Evolutionary conservation across 2,888 invertebrate genomes (phyloP).

Genomic region (Ctenicera cuprea): DNA sequence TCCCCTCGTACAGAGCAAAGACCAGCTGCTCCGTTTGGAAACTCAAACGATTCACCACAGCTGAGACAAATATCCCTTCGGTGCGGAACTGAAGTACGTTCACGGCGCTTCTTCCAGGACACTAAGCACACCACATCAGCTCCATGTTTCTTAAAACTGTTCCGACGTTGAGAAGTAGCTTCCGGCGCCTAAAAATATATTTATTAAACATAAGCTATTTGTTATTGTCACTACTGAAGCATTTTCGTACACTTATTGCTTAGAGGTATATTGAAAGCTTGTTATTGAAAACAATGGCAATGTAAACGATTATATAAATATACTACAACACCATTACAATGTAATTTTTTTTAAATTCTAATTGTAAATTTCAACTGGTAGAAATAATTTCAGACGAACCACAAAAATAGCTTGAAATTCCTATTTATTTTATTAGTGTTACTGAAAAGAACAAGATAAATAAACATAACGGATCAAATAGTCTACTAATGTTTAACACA

Average conservation of each 20-base stretch:
- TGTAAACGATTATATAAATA: no score
- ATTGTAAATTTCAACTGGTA: no score
- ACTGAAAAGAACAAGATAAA: no score
- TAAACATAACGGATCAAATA: no score
- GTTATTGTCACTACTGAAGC: no score
- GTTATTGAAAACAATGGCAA: no score
- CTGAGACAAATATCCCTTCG: slow-evolving; percentile 64
- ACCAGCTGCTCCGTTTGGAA: slow-evolving; percentile 52
- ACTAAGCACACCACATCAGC: slow-evolving; percentile 65
- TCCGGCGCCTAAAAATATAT: slow-evolving; percentile 48
- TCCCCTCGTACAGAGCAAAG: slow-evolving; percentile 15
- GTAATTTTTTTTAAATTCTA: no score
- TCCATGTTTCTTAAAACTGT: slow-evolving; percentile 54
- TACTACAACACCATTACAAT: no score
- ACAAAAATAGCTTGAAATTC: no score
- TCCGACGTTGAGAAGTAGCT: slow-evolving; percentile 55
- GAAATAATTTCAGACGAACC: no score
- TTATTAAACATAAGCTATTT: not conserved
- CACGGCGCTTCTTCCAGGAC: slow-evolving; percentile 64
- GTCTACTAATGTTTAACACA: no score
- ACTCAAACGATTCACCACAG: slow-evolving; percentile 65
- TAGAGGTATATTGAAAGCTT: not conserved
- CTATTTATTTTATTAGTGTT: no score
- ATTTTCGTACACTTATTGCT: not conserved
- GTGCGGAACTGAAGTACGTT: slow-evolving; percentile 47